Evolutionary conservation across 2,113 vertebrate species (phyloP).

Genomic region (Scopus umbretta): DNA sequence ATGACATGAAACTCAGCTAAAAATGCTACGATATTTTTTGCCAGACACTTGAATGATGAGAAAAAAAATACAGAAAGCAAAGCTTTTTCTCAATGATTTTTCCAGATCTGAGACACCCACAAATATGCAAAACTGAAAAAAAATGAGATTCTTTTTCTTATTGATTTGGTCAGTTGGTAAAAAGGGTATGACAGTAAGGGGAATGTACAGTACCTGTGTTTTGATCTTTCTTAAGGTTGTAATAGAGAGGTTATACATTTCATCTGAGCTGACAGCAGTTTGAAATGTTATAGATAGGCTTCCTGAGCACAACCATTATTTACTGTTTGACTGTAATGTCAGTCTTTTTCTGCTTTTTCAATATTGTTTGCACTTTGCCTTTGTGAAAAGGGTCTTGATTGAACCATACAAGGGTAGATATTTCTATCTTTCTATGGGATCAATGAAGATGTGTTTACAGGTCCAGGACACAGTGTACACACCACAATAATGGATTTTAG

Average conservation of each 20-base stretch:
- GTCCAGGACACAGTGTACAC: conserved; percentile 83
- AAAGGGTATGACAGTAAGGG: conserved; percentile 74
- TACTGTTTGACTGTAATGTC: conserved; percentile 88
- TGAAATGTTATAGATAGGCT: conserved; percentile 88
- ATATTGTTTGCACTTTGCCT: conserved; percentile 90
- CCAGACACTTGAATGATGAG: neutral
- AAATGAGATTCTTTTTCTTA: conserved; percentile 36
- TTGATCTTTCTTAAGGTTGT: conserved; percentile 78
- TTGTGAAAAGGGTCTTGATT: conserved; percentile 88
- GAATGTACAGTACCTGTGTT: conserved; percentile 72
- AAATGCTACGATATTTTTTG: neutral
- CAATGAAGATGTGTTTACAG: conserved; percentile 98
- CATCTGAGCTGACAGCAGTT: conserved; percentile 87
- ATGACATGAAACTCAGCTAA: neutral
- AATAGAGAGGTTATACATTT: conserved; percentile 83
- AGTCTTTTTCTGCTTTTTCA: conserved; percentile 80
- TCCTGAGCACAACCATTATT: conserved; percentile 84
- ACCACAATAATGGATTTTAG: conserved; percentile 93
- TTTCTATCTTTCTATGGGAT: conserved; percentile 91
- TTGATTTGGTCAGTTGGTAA: conserved; percentile 71
- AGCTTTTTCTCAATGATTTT: neutral
- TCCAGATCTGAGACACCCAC: neutral
- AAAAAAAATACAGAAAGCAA: neutral
- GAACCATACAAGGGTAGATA: conserved; percentile 84
- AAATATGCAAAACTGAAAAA: conserved; percentile 64